phyloP scores from a whole-genome alignment of 2,888 invertebrate genomes.

The Pammene aurita region DNA sequence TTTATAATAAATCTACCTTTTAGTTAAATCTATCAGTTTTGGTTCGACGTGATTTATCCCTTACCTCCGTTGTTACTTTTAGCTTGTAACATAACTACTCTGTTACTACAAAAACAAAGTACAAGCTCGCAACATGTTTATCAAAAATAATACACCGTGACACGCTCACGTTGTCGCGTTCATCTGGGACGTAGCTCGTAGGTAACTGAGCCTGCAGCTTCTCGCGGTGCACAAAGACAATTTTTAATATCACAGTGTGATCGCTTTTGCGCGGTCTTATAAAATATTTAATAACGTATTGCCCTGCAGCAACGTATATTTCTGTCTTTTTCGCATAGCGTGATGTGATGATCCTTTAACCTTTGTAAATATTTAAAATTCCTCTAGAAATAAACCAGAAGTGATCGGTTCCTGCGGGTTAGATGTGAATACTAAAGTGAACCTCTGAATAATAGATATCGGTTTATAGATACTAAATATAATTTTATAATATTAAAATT shows the following conservation, averaged over 20 bases:
- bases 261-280: constrained; percentile 19
- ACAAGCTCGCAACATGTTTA: no score
- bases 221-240: constrained; percentile 19
- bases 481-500: no score
- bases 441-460: constrained; percentile 9
- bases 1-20: no score
- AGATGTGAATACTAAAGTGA: constrained; percentile 11
- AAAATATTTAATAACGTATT: constrained; percentile 38
- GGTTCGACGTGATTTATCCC: no score
- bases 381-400: constrained; percentile 7
- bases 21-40: no score
- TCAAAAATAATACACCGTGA: not conserved
- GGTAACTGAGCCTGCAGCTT: not conserved
- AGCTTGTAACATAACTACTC: no score
- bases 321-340: constrained; percentile 18
- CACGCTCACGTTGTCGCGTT: not conserved
- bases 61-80: no score
- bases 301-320: constrained; percentile 14
- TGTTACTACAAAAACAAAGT: no score
- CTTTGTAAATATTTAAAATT: constrained; percentile 33
- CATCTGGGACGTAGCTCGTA: not conserved
- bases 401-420: constrained; percentile 17
- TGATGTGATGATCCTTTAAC: constrained; percentile 28
- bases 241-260: constrained; percentile 33
- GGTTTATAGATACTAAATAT: no score